phyloP scores from a whole-genome alignment of 2,888 invertebrate species.

The Isotomurus palustris region DNA sequence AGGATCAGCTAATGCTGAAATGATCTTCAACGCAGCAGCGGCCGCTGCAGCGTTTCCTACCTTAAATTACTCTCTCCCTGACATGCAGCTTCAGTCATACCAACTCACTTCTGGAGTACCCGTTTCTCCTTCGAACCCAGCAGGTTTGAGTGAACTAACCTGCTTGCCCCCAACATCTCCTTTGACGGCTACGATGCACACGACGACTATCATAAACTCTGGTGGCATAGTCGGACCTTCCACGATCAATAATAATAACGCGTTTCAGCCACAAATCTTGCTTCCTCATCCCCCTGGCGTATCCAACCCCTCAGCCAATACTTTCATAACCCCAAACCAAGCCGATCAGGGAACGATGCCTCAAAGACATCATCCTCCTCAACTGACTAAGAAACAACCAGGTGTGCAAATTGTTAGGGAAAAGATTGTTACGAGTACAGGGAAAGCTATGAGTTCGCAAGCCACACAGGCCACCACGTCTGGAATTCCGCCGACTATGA shows the following conservation, averaged over 20 bases:
- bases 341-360: constrained; percentile 49
- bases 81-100: neutral
- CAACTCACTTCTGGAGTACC: constrained; percentile 15
- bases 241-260: too few species aligned
- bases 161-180: constrained; percentile 29
- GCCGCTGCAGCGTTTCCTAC: constrained; percentile 41
- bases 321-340: constrained; percentile 49
- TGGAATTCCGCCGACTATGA: constrained; percentile 18
- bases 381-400: constrained; percentile 27
- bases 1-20: constrained; percentile 42
- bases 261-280: constrained; percentile 40
- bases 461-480: constrained; percentile 8
- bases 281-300: constrained; percentile 49
- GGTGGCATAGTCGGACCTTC: constrained; percentile 29
- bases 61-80: constrained; percentile 26
- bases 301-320: constrained; percentile 52
- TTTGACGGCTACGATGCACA: constrained; percentile 46
- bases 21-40: constrained; percentile 43
- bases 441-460: constrained; percentile 15
- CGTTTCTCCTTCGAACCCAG: constrained; percentile 34
- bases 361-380: constrained; percentile 33
- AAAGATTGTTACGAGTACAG: constrained; percentile 38
- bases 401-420: constrained; percentile 6
- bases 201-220: constrained; percentile 42
- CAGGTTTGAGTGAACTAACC: constrained; percentile 38